Evolutionary conservation across 1,140 invertebrate species (phyloP), one percentile per base, ranked within the genome.

Genomic region (Euura saliciscinereae): DNA sequence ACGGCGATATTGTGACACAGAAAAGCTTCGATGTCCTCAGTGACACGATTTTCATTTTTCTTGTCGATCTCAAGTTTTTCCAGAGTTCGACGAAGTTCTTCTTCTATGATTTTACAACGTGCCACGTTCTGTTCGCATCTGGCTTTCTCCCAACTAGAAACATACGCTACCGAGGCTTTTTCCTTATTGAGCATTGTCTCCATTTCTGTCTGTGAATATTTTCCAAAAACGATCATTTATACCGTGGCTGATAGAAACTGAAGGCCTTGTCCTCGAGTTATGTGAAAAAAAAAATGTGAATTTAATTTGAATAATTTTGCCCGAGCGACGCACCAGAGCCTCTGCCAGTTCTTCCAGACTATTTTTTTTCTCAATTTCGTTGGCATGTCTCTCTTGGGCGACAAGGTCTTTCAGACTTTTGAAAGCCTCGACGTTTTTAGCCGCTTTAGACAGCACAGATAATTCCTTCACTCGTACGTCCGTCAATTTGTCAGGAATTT

Each of bases 71-170:
- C 76, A 70, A 74, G 78, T 42, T 79, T 75, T 65, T 78, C 73
- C 42, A 85, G 74, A 45, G 73, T 70, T 43, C 74, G 65, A 43
- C 78, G 73, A 66, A 85, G 77, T 64, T 75, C 67, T 65, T 83
- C 68, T 44, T 81, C 77, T 69, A 77, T 73, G 69, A 75, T 76
- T 13, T 76, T 74, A 28, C 73, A 79, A n/a, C 73, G 74, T 4
- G 83, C 65, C 44, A 69, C 71, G 70, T 82, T 82, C 76, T 85
- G 82, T 72, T 84, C 81, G 42, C 75, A 76, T 71, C 77, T 80
- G 70, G 87, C 78, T 72, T 75, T 71, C 68, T 85, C 80, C 83
- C 83, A 86, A 11, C 74, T 75, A 67, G 67, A 75, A 45, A 82
- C 73, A 70, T 86, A 88, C 45, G 59, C 13, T 75, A 76, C 71